Conservation (phyloP, 2,797 vertebrate genomes). For the Hypotaenidia okinawae region DNA sequence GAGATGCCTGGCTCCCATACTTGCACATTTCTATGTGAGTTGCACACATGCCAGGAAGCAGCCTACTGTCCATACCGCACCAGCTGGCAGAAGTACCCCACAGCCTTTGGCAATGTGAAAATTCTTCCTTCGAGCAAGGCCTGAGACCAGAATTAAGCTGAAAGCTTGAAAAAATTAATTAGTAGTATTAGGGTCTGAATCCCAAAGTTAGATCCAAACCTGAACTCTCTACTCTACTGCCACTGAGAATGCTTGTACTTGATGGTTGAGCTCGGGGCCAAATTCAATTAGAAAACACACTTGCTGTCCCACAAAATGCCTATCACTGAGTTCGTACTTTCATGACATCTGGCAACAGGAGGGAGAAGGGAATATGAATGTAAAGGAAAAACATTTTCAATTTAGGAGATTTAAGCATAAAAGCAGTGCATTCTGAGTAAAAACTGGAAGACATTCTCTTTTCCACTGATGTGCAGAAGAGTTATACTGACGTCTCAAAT, state of each 20-base stretch:
- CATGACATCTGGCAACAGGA: background rate
- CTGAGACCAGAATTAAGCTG: background rate
- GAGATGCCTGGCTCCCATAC: background rate
- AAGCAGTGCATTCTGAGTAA: background rate
- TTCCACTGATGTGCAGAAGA: background rate
- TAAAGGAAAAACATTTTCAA: background rate
- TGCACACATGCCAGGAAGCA: background rate
- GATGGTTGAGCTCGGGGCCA: background rate
- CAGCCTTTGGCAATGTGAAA: background rate
- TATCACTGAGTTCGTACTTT: background rate
- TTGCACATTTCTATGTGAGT: background rate
- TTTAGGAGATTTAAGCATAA: background rate
- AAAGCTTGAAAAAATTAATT: background rate
- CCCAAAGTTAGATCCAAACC: background rate
- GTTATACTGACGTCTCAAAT: background rate
- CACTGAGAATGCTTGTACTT: background rate
- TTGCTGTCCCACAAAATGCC: background rate
- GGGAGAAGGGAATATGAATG: background rate
- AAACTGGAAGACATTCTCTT: background rate
- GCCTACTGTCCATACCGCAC: background rate
- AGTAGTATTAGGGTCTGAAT: background rate
- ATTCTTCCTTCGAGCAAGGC: background rate
- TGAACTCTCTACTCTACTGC: background rate
- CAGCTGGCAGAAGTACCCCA: background rate
- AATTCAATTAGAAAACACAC: background rate